These are phyloP conservation scores for Enteromius trimaculatus DNA, from an alignment of 2,797 vertebrate species.

Conservation along the genomic window DNA sequence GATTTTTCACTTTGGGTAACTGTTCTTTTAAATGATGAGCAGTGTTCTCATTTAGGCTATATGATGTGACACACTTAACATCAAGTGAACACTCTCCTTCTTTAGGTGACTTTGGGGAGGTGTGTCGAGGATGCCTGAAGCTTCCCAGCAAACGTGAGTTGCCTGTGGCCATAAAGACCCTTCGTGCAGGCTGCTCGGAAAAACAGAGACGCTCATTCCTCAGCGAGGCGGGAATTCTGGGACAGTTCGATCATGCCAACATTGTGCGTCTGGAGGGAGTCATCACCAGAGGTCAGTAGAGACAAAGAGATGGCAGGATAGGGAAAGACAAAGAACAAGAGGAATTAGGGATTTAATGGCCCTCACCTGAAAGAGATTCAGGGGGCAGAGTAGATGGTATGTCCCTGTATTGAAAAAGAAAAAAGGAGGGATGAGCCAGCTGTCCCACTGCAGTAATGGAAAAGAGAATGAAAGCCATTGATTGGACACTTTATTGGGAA, in stretches of 20 bases:
- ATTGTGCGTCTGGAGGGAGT: slow-evolving; percentile 91
- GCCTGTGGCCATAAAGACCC: slow-evolving; percentile 87
- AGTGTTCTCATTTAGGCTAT: background rate
- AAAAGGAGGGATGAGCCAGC: background rate
- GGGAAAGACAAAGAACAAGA: slow-evolving; percentile 42
- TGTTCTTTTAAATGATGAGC: background rate
- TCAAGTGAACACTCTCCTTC: slow-evolving; percentile 28
- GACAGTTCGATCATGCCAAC: slow-evolving; percentile 94
- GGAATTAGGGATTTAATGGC: slow-evolving; percentile 45
- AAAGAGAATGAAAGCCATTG: slow-evolving; percentile 37
- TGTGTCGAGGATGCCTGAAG: slow-evolving; percentile 89
- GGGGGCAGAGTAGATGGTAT: slow-evolving; percentile 5
- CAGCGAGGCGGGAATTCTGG: slow-evolving; percentile 88
- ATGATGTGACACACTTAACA: background rate
- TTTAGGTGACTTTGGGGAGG: slow-evolving; percentile 90
- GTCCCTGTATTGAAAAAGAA: slow-evolving; percentile 16
- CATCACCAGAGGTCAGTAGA: slow-evolving; percentile 83
- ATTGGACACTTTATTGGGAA: slow-evolving; percentile 11
- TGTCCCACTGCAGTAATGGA: slow-evolving; percentile 27
- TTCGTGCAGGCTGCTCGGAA: slow-evolving; percentile 86
- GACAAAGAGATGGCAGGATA: background rate
- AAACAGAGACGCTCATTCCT: slow-evolving; percentile 87
- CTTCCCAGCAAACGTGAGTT: slow-evolving; percentile 91
- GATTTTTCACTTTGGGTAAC: background rate
- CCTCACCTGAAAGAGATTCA: slow-evolving; percentile 1